Evolutionary conservation across 2,113 vertebrate species (phyloP), one percentile per base, ranked within the genome.

Genomic region (Nymphicus hollandicus): DNA sequence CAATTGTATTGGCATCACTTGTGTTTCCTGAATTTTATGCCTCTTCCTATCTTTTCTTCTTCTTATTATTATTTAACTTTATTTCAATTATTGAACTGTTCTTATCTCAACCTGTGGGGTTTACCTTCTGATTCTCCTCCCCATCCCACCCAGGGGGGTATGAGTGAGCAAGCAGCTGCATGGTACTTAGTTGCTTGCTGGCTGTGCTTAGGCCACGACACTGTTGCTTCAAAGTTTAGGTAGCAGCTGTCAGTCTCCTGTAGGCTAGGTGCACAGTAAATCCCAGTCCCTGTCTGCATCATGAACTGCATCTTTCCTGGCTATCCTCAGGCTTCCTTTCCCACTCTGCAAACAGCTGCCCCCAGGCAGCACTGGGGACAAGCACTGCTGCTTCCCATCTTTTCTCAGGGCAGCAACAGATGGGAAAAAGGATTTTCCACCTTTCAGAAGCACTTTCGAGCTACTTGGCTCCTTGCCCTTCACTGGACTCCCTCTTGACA

Each of bases 261-360:
- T 5, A 61, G 37, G 68, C 31, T 17, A 53, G 7, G 22, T 15
- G 5, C 44, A 46, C 0, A 0, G 17, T 14, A 86, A 86, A 73
- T 70, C 39, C 80, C 10, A 9, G 13, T 39, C 39, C 28, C 22
- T 63, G 25, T 33, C 64, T 2, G 4, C 31, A 53, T 15, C 43
- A 9, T 23, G 69, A 95, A 49, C 46, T 0, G 0, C 14, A 39
- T 0, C 6, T 10, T 58, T 72, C 65, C 24, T 4, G 2, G 47
- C 1, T 5, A 49, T 29, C 55, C 24, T 70, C 49, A 24, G 53
- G 44, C 53, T 69, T 83, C 60, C 60, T 25, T 80, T 65, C 37
- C 52, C 6, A 6, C 39, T 53, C 6, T 4, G 17, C 77, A 69
- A 53, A 44, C 0, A 2, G 56, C 17, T 55, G 37, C 28, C 47